Evolutionary conservation across 1,140 invertebrate genomes (phyloP).

Genomic region (Euura lappo): DNA sequence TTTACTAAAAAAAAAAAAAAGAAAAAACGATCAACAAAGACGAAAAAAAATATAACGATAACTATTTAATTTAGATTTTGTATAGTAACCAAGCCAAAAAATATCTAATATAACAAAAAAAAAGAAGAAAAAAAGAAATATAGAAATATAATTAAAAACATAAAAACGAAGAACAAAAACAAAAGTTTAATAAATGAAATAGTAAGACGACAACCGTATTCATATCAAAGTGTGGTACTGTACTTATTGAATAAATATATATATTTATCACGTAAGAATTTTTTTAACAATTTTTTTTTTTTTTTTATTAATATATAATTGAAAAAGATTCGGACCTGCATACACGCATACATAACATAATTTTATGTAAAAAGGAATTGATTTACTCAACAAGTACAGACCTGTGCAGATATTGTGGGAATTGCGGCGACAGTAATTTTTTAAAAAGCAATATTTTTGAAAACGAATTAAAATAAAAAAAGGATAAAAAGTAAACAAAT

Average conservation of each 20-base stretch:
- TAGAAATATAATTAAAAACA: neutral
- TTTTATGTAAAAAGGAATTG: neutral
- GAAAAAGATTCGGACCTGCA: neutral
- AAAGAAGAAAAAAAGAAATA: slow-evolving; percentile 11
- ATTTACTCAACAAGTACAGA: slow-evolving; percentile 19
- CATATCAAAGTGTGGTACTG: slow-evolving; percentile 10
- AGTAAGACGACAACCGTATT: slow-evolving; percentile 20
- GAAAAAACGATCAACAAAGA: neutral
- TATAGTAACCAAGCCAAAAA: slow-evolving; percentile 55
- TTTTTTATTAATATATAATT: slow-evolving; percentile 12
- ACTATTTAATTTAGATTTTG: slow-evolving; percentile 48
- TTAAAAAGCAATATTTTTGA: slow-evolving; percentile 38
- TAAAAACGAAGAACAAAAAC: slow-evolving; percentile 12
- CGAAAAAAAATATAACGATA: slow-evolving; percentile 13
- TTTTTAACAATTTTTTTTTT: slow-evolving; percentile 9
- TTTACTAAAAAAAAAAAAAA: neutral
- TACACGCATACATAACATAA: no score
- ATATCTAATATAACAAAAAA: slow-evolving; percentile 37
- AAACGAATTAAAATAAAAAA: slow-evolving; percentile 14
- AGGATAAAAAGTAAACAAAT: no score
- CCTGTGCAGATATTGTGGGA: slow-evolving; percentile 21
- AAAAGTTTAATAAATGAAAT: slow-evolving; percentile 19
- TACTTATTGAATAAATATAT: slow-evolving; percentile 17
- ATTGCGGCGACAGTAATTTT: slow-evolving; percentile 26
- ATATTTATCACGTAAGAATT: slow-evolving; percentile 21